phyloP scores from a whole-genome alignment of 2,888 invertebrate species.

The Glyphotaelius pellucidus region DNA sequence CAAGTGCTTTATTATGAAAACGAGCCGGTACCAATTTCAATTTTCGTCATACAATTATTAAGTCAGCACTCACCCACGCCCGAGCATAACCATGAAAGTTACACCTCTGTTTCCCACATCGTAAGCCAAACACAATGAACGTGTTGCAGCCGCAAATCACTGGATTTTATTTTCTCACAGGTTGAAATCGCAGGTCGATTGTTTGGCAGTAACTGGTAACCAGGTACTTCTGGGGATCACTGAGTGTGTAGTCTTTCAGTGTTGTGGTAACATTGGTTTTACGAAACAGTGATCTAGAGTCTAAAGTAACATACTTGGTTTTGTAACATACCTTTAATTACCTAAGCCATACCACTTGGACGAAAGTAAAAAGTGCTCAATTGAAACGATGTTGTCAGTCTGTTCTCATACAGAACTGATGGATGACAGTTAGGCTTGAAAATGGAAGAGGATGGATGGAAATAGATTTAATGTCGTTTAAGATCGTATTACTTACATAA shows the following conservation, averaged over 20 bases:
- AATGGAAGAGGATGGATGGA: background rate
- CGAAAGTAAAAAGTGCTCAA: background rate
- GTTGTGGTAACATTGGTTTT: constrained; percentile 10
- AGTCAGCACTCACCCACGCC: constrained; percentile 36
- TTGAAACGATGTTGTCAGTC: background rate
- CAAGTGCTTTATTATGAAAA: constrained; percentile 45
- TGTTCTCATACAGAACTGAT: background rate
- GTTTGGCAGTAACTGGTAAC: background rate
- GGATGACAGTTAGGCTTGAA: background rate
- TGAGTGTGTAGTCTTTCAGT: constrained; percentile 7
- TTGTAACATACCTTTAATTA: background rate
- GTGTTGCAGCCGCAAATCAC: constrained; percentile 27
- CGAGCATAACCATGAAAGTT: constrained; percentile 2
- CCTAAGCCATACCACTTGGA: background rate
- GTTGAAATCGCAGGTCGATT: constrained; percentile 34
- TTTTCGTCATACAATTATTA: constrained; percentile 44
- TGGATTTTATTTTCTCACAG: constrained; percentile 24
- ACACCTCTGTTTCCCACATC: constrained; percentile 40
- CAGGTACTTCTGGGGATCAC: background rate
- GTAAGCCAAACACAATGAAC: constrained; percentile 20
- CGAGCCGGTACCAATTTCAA: constrained; percentile 42
- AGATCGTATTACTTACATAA: background rate
- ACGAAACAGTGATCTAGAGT: constrained; percentile 15
- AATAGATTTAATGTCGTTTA: background rate
- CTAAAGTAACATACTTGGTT: background rate